Base-by-base conservation (phyloP, 1,140 invertebrate species). In the Hesperophylax magnus region DNA sequence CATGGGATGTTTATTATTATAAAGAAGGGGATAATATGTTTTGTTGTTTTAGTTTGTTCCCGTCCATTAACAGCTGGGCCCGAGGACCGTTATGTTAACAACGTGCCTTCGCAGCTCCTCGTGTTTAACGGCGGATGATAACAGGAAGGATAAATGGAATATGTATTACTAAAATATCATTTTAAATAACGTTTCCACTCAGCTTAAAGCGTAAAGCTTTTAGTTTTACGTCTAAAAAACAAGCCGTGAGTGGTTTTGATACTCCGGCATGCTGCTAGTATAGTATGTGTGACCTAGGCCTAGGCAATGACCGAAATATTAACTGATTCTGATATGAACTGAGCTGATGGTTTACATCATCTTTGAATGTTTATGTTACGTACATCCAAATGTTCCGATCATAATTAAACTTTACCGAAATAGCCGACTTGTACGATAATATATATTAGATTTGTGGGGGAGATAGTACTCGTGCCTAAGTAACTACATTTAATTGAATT, bases 11-110 rank as follows among this genome's bases (percentile, higher is more conserved):
- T 22, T 61, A 18, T 20, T 22, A 61, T 22, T 20, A 7, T 7
- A 22, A 24, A 61, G 24, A 24, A 18, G n/a, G 18, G 17, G 18
- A 18, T 18, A 61, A 61, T 61, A 22, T 61, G 58, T 22, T 9
- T 2, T 11, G 24, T 31, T 65, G 27, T 65, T 24, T 65, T 22
- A 17, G 24, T 69, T 11, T 39, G 34, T 69, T 34, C 17, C n/a
- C 39, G 31, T 71, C 67, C 67, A 53, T 71, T 53, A 20, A 20
- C 39, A 47, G 39, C 34, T 71, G 67, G 17, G 20, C 34, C 27
- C 17, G n/a, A 71, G 34, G 34, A 71, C n/a, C 11, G 67, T 47
- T 71, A 71, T 67, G 6, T 18, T 22, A 34, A n/a, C 27, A 5
- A 67, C 31, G 24, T 67, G 20, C 56, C 20, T 47, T 9, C 39